Evolutionary conservation across 2,888 invertebrate genomes (phyloP).

Genomic region (Xestia sexstrigata): DNA sequence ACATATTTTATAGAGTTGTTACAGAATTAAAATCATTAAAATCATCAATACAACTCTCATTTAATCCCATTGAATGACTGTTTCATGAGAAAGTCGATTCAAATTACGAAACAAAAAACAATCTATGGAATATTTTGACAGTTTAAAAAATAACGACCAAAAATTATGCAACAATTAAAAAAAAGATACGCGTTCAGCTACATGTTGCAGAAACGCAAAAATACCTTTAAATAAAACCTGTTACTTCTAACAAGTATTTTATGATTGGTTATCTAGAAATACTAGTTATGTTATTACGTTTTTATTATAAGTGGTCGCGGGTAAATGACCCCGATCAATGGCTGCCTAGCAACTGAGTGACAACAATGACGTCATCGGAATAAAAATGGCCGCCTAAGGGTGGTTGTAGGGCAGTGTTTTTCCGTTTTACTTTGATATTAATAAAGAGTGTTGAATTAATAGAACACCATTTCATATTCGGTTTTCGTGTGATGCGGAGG

Average conservation of each 20-base stretch:
- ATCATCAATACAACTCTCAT: background rate
- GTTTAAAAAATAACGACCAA: background rate
- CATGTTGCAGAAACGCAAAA: slow-evolving; percentile 21
- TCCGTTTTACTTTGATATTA: slow-evolving; percentile 27
- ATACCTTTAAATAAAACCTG: slow-evolving; percentile 23
- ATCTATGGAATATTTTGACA: background rate
- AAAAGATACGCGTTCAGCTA: background rate
- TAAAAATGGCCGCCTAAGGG: slow-evolving; percentile 45
- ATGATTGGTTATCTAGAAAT: slow-evolving; percentile 2
- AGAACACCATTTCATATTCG: background rate
- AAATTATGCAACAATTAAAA: slow-evolving; percentile 12
- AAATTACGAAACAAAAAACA: background rate
- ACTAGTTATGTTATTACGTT: slow-evolving; percentile 36
- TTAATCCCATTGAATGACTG: background rate
- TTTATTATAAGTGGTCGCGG: slow-evolving; percentile 33
- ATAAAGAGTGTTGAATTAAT: slow-evolving; percentile 12
- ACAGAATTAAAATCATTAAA: background rate
- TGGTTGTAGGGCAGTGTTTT: slow-evolving; percentile 33
- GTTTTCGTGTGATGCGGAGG: background rate
- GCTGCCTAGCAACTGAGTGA: slow-evolving; percentile 67
- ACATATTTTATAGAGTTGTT: background rate
- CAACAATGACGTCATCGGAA: slow-evolving; percentile 67
- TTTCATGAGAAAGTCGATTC: background rate
- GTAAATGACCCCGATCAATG: slow-evolving; percentile 65
- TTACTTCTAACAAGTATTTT: slow-evolving; percentile 33